Evolutionary conservation across 2,113 vertebrate genomes (phyloP), one percentile per base, ranked within the genome.

Genomic region (Phyllostomus discolor): DNA sequence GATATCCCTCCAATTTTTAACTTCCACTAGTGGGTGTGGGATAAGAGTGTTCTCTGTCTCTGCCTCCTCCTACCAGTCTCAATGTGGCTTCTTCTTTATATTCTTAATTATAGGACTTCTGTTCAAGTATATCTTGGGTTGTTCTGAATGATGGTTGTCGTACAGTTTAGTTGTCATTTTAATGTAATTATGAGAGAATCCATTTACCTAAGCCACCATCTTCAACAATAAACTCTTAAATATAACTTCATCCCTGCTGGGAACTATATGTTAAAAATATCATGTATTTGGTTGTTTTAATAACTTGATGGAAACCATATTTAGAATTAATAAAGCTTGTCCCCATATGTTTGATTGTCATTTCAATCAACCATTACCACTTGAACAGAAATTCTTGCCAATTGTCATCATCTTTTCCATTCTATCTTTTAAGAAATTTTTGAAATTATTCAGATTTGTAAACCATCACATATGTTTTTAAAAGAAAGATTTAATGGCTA

Each of bases 361-460:
- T 78, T 78, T 91, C 43, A 91, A 87, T 94, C 86, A 95, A 70
- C n/a, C 92, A 92, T 97, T 96, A 82, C 76, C 88, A 97, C 85
- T 75, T 97, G 96, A 97, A 94, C 20, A 95, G 79, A 96, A 73
- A 97, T 72, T 50, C 72, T 19, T 93, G 92, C n/a, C 72, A 97
- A 95, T 94, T 80, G 22, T 95, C 78, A 92, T 97, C 88, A 96
- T 90, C 41, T 94, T 95, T 57, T 15, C 4, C 11, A 2, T 67
- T 59, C 75, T 80, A 4, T 41, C 2, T 69, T 97, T 96, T 52
- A 89, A 95, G 83, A 59, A 85, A 78, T 62, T 94, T 85, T 28
- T 52, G 28, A 94, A 92, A 81, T 90, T 86, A 96, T 94, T 33
- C 66, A 95, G 84, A 95, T 88, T 93, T 90, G 85, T 96, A 70